Base-by-base conservation (phyloP, 1,140 invertebrate species). In the Drosophila orosa region DNA sequence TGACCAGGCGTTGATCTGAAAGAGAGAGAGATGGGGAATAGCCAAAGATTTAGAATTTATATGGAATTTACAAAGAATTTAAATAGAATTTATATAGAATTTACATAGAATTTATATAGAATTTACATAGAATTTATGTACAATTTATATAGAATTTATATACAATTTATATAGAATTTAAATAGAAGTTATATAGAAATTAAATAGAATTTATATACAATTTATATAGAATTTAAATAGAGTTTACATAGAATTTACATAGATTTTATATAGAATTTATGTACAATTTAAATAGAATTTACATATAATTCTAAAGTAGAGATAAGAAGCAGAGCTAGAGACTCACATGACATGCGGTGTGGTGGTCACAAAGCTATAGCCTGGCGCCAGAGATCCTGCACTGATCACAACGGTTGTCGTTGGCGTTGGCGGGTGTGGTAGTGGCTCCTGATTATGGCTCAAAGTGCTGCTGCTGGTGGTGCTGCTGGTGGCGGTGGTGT, bases 271-370 rank as follows among this genome's bases (percentile, higher is more conserved):
- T 27, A 27, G 8, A 8, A 8, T 27, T 7, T 27, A 27, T 27
- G 8, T 27, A 27, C 6, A 27, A 27, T 27, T 27, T 7, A 0
- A 27, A 4, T 27, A 2, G 4, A 13, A 33, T 13, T 4, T 4
- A 39, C 6, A n/a, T 3, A 17, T 12, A 3, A 31, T n/a, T n/a
- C n/a, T n/a, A n/a, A n/a, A n/a, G n/a, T n/a, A n/a, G n/a, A n/a
- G n/a, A n/a, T n/a, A n/a, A n/a, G 10, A 54, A n/a, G 47, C 3
- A 27, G 25, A 39, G 6, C 9, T n/a, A 17, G 5, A 4, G 5
- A 87, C 82, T 82, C 55, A 86, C 83, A 86, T 76, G 44, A 86
- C 67, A 60, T 87, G 83, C 45, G 83, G 58, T 5, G 73, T 33
- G 3, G 73, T 39, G 33, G 58, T 79, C 13, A 87, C 84, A 42